phyloP scores from a whole-genome alignment of 2,888 invertebrate species.

The Lycocerus yunnanus region DNA sequence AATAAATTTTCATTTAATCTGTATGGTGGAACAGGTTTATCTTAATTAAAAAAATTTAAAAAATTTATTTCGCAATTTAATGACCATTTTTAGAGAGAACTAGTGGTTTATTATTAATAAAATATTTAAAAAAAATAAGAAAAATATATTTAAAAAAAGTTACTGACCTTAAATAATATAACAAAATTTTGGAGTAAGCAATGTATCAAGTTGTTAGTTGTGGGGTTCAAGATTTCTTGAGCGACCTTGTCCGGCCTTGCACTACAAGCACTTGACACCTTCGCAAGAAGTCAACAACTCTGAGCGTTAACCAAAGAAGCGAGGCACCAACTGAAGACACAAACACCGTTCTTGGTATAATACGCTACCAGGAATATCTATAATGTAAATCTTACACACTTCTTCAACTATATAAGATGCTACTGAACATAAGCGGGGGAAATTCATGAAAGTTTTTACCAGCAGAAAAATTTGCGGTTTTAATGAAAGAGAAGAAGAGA shows the following conservation, averaged over 20 bases:
- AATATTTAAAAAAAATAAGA: neutral
- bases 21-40: neutral
- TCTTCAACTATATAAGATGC: constrained; percentile 32
- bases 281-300: constrained; percentile 28
- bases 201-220: neutral
- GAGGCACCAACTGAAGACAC: constrained; percentile 22
- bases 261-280: constrained; percentile 33
- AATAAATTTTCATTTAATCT: neutral
- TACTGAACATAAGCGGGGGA: constrained; percentile 26
- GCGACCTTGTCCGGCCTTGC: constrained; percentile 37
- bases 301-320: constrained; percentile 13
- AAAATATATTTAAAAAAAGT: neutral
- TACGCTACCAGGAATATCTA: constrained; percentile 18
- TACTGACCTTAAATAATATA: constrained; percentile 14
- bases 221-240: constrained; percentile 17
- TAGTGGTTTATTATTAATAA: neutral
- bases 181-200: neutral
- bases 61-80: neutral
- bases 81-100: neutral
- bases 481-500: constrained; percentile 12
- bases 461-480: constrained; percentile 11
- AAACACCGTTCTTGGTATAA: constrained; percentile 26
- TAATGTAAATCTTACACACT: constrained; percentile 25
- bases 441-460: constrained; percentile 24
- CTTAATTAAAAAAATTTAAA: neutral